Conservation (phyloP, 2,797 vertebrate genomes). For the Typhlichthys eigenmanni region DNA sequence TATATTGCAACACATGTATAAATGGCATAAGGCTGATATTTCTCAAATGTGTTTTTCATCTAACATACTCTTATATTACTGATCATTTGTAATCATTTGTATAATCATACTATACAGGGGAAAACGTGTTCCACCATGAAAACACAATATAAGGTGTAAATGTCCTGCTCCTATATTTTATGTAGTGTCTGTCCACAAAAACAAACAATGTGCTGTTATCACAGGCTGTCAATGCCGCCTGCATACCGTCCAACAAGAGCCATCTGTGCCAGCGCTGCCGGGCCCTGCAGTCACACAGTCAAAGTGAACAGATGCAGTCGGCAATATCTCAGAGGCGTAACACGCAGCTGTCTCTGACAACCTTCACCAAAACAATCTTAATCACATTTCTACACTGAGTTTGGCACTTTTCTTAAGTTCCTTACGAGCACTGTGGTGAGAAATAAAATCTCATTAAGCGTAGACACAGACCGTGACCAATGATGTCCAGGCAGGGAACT, state of each 20-base stretch:
- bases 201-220: conserved; percentile 42
- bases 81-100: too few species aligned
- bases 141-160: conserved; percentile 4
- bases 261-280: conserved; percentile 59
- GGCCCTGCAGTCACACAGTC: conserved; percentile 52
- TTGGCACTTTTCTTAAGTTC: conserved; percentile 38
- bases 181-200: conserved; percentile 19
- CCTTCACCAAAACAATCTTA: conserved; percentile 57
- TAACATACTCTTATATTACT: too few species aligned
- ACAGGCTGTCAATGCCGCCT: conserved; percentile 47
- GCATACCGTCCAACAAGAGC: conserved; percentile 55
- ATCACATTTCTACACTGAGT: conserved; percentile 54
- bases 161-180: conserved; percentile 38
- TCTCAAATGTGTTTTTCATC: too few species aligned
- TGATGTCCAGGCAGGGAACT: conserved; percentile 17
- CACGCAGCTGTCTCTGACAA: conserved; percentile 51
- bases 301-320: conserved; percentile 54
- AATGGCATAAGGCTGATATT: too few species aligned
- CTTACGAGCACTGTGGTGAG: conserved; percentile 20
- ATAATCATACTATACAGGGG: too few species aligned
- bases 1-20: too few species aligned
- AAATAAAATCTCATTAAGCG: conserved; percentile 36
- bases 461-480: conserved; percentile 23
- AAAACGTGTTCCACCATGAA: conserved; percentile 8
- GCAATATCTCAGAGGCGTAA: conserved; percentile 47